Base-by-base conservation (phyloP, 92 coral and sea anemone species). In the Muricea muricata region DNA sequence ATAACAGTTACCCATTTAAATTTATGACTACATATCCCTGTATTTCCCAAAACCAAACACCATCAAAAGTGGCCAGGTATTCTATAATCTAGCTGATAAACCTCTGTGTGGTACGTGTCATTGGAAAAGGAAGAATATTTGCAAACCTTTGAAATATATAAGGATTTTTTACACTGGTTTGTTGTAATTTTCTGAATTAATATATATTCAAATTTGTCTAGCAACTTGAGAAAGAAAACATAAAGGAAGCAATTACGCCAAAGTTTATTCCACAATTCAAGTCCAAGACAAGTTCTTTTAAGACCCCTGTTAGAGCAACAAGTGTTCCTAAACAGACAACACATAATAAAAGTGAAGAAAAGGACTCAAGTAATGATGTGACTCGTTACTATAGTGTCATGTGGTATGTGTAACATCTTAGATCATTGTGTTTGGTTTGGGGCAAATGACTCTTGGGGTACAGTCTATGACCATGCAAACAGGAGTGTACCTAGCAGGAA, bases 361-460 rank as follows among this genome's bases (percentile, higher is more conserved):
- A 65, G 39, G 88, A 58, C 50, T 72, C 89, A 65, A 93, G 85
- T 72, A 76, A 48, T 10, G 39, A 28, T 23, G 71, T 72, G 40
- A 47, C 52, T 20, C 74, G 54, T 68, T 95, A 91, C 67, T 93
- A 86, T 65, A 93, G 85, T 82, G 97, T 95, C 23, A 93, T 95
- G 87, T 95, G 98, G 98, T 95, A 84, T 73, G 97, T 70, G 13
- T 14, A 28, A 21, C n/a, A n/a, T n/a, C n/a, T n/a, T n/a, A n/a
- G n/a, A n/a, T n/a, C n/a, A n/a, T n/a, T n/a, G n/a, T n/a, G n/a
- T n/a, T n/a, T n/a, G n/a, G n/a, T n/a, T n/a, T n/a, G n/a, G n/a
- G n/a, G n/a, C n/a, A n/a, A n/a, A n/a, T n/a, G n/a, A n/a, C n/a
- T n/a, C n/a, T n/a, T n/a, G n/a, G n/a, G n/a, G n/a, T n/a, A n/a